Percentiles rank a stretch among this genome's conserved stretches.
phyloP scores from a whole-genome alignment of 2,888 invertebrate species.

The Tetragnatha montana region DNA sequence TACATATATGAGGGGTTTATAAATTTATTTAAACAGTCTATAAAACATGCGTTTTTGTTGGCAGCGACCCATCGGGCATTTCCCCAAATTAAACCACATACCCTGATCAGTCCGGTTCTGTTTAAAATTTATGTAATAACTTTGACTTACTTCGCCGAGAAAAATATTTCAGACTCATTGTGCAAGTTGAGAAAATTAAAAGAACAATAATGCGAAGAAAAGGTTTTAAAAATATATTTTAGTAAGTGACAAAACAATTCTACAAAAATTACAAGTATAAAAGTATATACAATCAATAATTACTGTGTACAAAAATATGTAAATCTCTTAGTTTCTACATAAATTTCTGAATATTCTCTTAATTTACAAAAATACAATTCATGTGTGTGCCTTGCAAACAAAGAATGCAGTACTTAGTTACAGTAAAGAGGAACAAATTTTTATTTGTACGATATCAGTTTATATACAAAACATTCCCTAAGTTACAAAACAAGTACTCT shows the following conservation, averaged over 20 bases:
- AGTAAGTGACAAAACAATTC: conserved; percentile 42
- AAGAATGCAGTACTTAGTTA: conserved; percentile 6
- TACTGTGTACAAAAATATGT: conserved; percentile 31
- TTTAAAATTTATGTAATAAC: too few species aligned
- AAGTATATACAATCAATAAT: conserved; percentile 50
- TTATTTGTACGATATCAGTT: conserved; percentile 5
- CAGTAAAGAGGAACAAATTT: conserved; percentile 13
- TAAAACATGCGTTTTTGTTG: too few species aligned
- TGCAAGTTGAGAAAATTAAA: background rate
- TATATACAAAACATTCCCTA: background rate
- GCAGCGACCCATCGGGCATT: too few species aligned
- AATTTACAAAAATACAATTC: conserved; percentile 29
- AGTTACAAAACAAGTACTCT: conserved; percentile 10
- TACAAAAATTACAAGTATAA: conserved; percentile 48
- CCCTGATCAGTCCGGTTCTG: too few species aligned
- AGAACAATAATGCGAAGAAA: conserved; percentile 2
- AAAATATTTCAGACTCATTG: background rate
- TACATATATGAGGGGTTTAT: too few species aligned
- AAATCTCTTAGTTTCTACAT: conserved; percentile 24
- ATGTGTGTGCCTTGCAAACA: conserved; percentile 16
- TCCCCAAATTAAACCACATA: too few species aligned
- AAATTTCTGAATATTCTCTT: conserved; percentile 30
- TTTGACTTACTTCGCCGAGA: too few species aligned
- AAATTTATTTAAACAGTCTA: too few species aligned
- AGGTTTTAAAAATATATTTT: conserved; percentile 41